Evolutionary conservation across 2,797 vertebrate genomes (phyloP).

Genomic region (Argya squamiceps): DNA sequence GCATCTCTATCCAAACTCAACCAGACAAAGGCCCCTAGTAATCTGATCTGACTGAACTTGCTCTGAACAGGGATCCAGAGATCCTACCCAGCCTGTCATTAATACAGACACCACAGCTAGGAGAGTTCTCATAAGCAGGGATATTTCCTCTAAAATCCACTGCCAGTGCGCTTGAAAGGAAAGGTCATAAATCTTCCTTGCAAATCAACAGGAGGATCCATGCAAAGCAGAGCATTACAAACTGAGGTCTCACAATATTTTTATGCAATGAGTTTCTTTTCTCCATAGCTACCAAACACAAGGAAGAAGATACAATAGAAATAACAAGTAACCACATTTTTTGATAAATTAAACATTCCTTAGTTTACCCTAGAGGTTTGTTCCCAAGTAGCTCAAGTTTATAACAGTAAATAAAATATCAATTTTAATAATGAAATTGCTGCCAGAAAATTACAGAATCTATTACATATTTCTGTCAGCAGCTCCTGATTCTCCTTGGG

Average conservation of each 20-base stretch:
- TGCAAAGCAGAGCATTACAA: not conserved
- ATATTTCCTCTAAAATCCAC: not conserved
- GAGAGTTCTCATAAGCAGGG: not conserved
- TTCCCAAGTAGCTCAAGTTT: not conserved
- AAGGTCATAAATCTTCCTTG: not conserved
- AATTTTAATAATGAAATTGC: not conserved
- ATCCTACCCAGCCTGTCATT: not conserved
- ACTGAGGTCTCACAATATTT: not conserved
- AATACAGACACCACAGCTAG: not conserved
- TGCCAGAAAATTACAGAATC: not conserved
- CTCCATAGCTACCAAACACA: not conserved
- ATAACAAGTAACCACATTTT: not conserved
- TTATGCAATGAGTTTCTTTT: not conserved
- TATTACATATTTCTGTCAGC: not conserved
- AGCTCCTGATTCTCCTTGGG: not conserved
- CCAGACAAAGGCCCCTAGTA: accelerated
- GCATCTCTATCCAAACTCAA: not conserved
- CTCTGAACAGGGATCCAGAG: not conserved
- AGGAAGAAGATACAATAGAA: not conserved
- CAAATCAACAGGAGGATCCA: not conserved
- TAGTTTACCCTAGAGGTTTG: not conserved
- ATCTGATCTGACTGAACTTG: not conserved
- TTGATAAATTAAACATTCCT: not conserved
- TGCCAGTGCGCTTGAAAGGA: not conserved
- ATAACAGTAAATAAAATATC: not conserved